Conservation (phyloP, 2,797 vertebrate genomes). For the Limnodromus scolopaceus region DNA sequence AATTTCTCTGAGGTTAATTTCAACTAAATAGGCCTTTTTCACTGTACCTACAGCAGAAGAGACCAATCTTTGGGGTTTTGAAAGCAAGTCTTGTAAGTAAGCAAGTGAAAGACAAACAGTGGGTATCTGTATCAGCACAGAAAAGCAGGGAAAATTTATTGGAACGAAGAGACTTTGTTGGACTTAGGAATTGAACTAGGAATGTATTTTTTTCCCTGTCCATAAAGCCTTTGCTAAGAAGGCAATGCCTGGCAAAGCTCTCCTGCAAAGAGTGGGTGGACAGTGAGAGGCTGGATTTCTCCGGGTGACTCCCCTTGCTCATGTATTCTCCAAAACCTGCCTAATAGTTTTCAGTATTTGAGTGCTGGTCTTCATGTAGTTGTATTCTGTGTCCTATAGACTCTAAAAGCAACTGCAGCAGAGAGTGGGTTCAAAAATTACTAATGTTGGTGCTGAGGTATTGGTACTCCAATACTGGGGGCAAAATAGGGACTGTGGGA, state of each 20-base stretch:
- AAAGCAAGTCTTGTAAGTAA: background rate
- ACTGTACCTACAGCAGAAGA: background rate
- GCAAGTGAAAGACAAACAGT: background rate
- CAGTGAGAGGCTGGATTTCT: background rate
- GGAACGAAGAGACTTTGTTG: background rate
- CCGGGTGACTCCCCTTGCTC: background rate
- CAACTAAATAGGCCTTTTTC: background rate
- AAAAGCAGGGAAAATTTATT: background rate
- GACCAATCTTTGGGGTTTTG: background rate
- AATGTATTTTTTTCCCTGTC: background rate
- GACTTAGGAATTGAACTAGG: background rate
- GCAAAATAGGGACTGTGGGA: background rate
- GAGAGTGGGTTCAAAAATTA: background rate
- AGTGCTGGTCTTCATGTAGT: background rate
- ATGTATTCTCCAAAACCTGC: background rate
- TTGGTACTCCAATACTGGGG: background rate
- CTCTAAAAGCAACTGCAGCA: background rate
- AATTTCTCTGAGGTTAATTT: conserved; percentile 34
- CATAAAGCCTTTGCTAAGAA: background rate
- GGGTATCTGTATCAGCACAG: background rate
- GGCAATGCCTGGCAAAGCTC: background rate
- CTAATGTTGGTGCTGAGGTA: background rate
- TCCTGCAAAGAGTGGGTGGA: background rate
- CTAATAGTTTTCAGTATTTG: background rate
- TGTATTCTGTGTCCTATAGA: background rate